Conservation (phyloP, 2,888 invertebrate genomes). For the Eupithecia abbreviata region DNA sequence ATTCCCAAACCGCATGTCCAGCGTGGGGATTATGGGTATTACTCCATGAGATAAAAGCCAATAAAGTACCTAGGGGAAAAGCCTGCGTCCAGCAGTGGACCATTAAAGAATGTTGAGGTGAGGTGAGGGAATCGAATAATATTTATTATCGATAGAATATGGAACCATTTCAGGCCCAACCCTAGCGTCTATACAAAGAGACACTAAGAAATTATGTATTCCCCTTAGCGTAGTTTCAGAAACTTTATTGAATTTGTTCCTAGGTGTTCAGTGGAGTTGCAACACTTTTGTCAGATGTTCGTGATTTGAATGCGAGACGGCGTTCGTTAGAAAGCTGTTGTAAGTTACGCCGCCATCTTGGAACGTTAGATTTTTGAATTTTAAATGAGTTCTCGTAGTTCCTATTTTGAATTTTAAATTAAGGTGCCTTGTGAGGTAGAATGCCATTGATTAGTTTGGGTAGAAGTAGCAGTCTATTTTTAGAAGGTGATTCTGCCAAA, state of each 20-base stretch:
- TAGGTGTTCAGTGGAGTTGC: constrained; percentile 69
- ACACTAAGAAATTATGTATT: constrained; percentile 84
- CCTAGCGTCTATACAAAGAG: constrained; percentile 75
- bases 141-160: background rate
- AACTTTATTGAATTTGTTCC: constrained; percentile 83
- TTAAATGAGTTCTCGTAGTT: constrained; percentile 31
- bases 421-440: constrained; percentile 3
- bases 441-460: constrained; percentile 1
- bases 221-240: constrained; percentile 79
- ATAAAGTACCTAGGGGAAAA: too few relatives aligned
- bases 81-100: too few relatives aligned
- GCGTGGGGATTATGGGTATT: too few relatives aligned
- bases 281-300: constrained; percentile 77
- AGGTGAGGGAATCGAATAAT: background rate
- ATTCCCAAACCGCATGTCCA: too few relatives aligned
- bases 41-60: too few relatives aligned
- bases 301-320: constrained; percentile 68
- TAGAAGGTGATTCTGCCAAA: too few relatives aligned
- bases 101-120: too few relatives aligned
- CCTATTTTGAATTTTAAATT: constrained; percentile 28
- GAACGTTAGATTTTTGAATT: constrained; percentile 45
- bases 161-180: constrained; percentile 45
- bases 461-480: background rate
- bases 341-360: constrained; percentile 47
- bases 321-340: constrained; percentile 47